These are phyloP conservation scores for Synergus umbraculus DNA, from an alignment of 2,888 invertebrate genomes.

Conservation along the genomic window DNA sequence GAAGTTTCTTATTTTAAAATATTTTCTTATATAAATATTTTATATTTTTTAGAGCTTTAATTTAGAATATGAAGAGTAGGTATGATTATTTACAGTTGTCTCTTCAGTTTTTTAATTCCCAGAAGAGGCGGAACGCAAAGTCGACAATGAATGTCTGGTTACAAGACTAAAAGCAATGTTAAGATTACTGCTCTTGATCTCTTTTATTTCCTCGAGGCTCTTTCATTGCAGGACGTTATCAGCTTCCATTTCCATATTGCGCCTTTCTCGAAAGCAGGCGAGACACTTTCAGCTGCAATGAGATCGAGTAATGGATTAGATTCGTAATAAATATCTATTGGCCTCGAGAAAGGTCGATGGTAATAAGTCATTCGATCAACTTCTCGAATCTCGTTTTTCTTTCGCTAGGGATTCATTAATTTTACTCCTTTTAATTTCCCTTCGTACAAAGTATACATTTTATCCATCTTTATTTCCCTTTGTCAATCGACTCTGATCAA, in stretches of 20 bases:
- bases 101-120: background rate
- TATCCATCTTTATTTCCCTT: background rate
- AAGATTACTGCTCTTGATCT: constrained; percentile 26
- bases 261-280: background rate
- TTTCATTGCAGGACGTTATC: constrained; percentile 17
- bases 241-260: constrained; percentile 39
- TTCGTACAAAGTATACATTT: background rate
- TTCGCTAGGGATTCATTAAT: background rate
- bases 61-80: background rate
- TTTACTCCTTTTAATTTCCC: constrained; percentile 1
- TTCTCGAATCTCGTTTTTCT: background rate
- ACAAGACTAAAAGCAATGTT: constrained; percentile 26
- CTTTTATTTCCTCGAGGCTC: background rate
- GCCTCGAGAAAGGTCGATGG: background rate
- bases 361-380: background rate
- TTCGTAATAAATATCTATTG: constrained; percentile 22
- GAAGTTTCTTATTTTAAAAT: background rate
- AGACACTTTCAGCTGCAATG: constrained; percentile 8
- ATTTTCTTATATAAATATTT: too few relatives aligned
- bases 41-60: background rate
- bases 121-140: constrained; percentile 5
- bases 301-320: constrained; percentile 32
- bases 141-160: constrained; percentile 9
- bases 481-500: background rate
- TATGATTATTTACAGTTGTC: background rate